phyloP scores from a whole-genome alignment of 1,140 invertebrate species.

The Papilio glaucus region DNA sequence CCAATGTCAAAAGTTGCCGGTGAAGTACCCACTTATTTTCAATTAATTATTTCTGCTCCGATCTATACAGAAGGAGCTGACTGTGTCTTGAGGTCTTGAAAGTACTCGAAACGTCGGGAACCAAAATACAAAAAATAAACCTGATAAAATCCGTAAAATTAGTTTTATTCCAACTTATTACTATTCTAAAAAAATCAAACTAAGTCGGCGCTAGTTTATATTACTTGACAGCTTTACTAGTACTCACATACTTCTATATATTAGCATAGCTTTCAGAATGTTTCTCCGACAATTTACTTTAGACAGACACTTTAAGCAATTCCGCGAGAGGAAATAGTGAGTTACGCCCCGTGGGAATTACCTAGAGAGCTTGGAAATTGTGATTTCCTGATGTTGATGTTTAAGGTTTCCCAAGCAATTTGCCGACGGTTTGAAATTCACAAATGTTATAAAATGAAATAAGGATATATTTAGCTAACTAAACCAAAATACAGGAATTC shows the following conservation, averaged over 20 bases:
- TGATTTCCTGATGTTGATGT: slow-evolving; percentile 15
- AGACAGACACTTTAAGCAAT: slow-evolving; percentile 24
- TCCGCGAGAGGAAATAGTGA: slow-evolving; percentile 30
- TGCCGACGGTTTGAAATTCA: slow-evolving; percentile 9
- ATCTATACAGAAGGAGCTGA: too few species aligned
- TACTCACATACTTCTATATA: neutral
- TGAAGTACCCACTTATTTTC: too few species aligned
- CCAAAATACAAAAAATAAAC: too few species aligned
- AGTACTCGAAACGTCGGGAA: too few species aligned
- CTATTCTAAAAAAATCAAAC: neutral
- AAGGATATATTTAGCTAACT: too few species aligned
- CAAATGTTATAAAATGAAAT: neutral
- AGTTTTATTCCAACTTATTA: too few species aligned
- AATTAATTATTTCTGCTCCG: too few species aligned
- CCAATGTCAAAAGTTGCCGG: too few species aligned
- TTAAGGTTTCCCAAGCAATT: slow-evolving; percentile 23
- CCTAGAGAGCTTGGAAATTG: slow-evolving; percentile 33
- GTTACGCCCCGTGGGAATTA: slow-evolving; percentile 25
- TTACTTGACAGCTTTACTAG: too few species aligned
- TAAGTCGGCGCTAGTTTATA: neutral
- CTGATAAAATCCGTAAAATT: too few species aligned
- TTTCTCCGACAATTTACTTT: slow-evolving; percentile 30
- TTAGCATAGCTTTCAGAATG: neutral
- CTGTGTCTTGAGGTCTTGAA: too few species aligned
- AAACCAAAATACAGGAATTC: too few species aligned